phyloP scores from a whole-genome alignment of 2,797 vertebrate species.

The Setipinna tenuifilis region DNA sequence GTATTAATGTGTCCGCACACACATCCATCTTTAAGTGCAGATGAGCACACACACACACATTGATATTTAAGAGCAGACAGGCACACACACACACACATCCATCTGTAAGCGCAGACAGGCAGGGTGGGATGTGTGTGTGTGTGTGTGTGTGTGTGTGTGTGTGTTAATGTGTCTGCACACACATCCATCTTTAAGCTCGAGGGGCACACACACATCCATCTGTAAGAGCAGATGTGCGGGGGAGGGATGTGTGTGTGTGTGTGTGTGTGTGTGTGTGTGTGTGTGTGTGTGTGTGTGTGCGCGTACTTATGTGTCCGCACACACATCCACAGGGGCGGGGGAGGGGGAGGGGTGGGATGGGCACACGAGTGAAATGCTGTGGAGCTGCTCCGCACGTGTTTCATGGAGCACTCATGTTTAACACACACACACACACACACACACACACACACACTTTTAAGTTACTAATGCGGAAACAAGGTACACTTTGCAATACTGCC shows the following conservation, averaged over 20 bases:
- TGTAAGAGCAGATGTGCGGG: background rate
- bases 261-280: too few species aligned
- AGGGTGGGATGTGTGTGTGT: background rate
- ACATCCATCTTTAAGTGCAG: too few species aligned
- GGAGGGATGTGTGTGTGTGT: too few species aligned
- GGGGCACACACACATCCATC: background rate
- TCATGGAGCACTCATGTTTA: background rate
- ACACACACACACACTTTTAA: background rate
- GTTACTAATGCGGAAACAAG: background rate
- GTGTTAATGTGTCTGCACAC: too few species aligned
- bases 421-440: background rate
- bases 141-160: background rate
- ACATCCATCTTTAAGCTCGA: too few species aligned
- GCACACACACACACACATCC: too few species aligned
- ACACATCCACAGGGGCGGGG: background rate
- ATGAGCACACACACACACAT: too few species aligned
- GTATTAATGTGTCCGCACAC: background rate
- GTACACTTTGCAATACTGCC: slow-evolving; percentile 12
- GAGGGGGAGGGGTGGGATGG: background rate
- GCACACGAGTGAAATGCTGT: slow-evolving; percentile 7
- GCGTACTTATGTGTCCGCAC: too few species aligned
- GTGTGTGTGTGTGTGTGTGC: too few species aligned
- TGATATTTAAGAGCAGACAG: too few species aligned
- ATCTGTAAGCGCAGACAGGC: too few species aligned
- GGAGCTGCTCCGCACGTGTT: background rate